A percentile compares a stretch with the other conserved stretches of the same genome.
Evolutionary conservation across 2,113 vertebrate genomes (phyloP).

Genomic region (Formicarius rufipectus): DNA sequence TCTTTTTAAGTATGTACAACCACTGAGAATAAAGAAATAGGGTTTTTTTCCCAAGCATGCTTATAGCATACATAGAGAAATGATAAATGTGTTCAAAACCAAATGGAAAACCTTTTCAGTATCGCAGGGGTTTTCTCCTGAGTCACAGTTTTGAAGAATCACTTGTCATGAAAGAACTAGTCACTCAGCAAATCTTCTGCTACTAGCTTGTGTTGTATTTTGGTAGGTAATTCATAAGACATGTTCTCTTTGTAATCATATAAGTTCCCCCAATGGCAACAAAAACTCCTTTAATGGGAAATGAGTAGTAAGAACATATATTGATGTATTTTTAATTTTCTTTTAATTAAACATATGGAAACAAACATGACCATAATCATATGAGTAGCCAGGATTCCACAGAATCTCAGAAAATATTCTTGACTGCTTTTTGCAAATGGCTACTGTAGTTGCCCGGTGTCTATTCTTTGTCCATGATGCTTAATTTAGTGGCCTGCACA

Average conservation of each 20-base stretch:
- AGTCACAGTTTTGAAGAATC: neutral
- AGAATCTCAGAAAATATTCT: neutral
- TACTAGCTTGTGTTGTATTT: neutral
- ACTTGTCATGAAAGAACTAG: neutral
- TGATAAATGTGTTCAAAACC: neutral
- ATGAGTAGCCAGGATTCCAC: neutral
- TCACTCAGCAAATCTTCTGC: neutral
- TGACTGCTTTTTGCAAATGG: neutral
- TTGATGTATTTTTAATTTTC: neutral
- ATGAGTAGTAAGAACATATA: neutral
- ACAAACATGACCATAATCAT: neutral
- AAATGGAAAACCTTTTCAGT: neutral
- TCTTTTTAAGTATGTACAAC: neutral
- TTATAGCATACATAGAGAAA: neutral
- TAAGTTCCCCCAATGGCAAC: neutral
- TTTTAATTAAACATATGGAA: slow-evolving; percentile 8
- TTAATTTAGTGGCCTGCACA: neutral
- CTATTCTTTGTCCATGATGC: neutral
- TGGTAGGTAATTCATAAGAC: neutral
- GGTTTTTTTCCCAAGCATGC: neutral
- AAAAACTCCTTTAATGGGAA: neutral
- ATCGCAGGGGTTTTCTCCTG: neutral
- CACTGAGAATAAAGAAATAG: neutral
- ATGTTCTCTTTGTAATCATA: neutral
- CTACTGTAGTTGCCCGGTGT: neutral